Base-by-base conservation (phyloP, 2,113 vertebrate species). In the Ascaphus truei region DNA sequence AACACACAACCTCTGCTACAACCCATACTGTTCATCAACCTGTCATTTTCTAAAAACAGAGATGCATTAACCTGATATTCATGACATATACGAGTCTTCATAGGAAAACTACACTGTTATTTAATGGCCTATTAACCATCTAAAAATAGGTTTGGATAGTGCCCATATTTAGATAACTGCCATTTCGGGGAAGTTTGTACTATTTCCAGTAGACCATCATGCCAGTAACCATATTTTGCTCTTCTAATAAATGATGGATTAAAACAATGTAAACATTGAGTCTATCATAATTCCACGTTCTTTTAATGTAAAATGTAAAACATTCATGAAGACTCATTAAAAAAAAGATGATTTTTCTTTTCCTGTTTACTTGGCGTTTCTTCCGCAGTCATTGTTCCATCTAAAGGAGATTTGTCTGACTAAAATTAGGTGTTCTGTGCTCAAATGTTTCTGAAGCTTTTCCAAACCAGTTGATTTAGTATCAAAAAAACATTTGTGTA, bases 141-240 rank as follows among this genome's bases (percentile, higher is more conserved):
- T n/a, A n/a, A n/a, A n/a, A n/a, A n/a, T n/a, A n/a, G n/a, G n/a
- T n/a, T n/a, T n/a, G n/a, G n/a, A 29, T 31, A 53, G 5, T 16
- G 27, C 15, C 53, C 18, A 33, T 34, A 33, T 56, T 26, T 27
- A 20, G 39, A 58, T 31, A 15, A 9, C 27, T 47, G 39, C 15
- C 31, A 5, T 50, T 13, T n/a, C 11, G 10, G 29, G 48, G 31
- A 30, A 1, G 9, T 5, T 15, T 52, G 25, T 39, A 18, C 20
- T 52, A 11, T 51, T 61, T 71, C 45, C 43, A 71, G n/a, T 47
- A 60, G 67, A 61, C 67, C 67, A 61, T 71, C 57, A 61, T 36
- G 27, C 26, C n/a, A 15, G 34, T 37, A 61, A 37, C 45, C 67
- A 71, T 60, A 61, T 61, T 60, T 34, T 26, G 33, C 26, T 71